Evolutionary conservation across 30 jellyfish, hydroid and myxozoan species (phyloP).

Genomic region (Aurelia aurita): DNA sequence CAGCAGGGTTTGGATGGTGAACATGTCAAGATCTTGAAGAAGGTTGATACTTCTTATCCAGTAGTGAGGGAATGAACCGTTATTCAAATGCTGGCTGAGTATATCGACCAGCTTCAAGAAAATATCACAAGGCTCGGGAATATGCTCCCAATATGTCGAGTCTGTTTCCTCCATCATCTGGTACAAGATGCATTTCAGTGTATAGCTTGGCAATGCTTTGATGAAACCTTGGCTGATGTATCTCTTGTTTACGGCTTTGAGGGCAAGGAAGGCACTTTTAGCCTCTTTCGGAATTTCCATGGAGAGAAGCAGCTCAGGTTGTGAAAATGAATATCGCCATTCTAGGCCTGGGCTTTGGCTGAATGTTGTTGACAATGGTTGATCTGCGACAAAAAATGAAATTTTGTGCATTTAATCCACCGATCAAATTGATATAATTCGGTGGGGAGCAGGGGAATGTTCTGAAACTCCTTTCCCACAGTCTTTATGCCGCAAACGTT

Average conservation of each 20-base stretch:
- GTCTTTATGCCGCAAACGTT: too few relatives aligned
- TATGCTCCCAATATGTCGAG: conserved; percentile 6
- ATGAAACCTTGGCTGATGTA: conserved; percentile 26
- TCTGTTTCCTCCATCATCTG: conserved; percentile 37
- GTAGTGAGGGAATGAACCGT: conserved; percentile 46
- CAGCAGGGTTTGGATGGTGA: background rate
- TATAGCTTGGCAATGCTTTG: conserved; percentile 19
- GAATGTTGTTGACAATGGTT: conserved; percentile 10
- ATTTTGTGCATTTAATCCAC: too few relatives aligned
- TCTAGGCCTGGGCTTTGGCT: conserved; percentile 58
- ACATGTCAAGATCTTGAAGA: background rate
- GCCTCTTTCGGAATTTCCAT: conserved; percentile 25
- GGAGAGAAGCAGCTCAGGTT: conserved; percentile 47
- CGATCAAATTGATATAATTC: too few relatives aligned
- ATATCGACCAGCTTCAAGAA: conserved; percentile 25
- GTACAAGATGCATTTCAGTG: conserved; percentile 19
- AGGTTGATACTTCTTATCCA: conserved; percentile 49
- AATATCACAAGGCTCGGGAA: background rate
- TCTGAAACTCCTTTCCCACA: too few relatives aligned
- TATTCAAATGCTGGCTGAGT: conserved; percentile 14
- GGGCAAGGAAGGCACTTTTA: conserved; percentile 33
- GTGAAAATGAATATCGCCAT: conserved; percentile 61
- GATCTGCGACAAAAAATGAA: too few relatives aligned
- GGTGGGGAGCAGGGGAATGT: too few relatives aligned
- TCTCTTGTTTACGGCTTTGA: conserved; percentile 43